phyloP scores from a whole-genome alignment of 2,888 invertebrate species.

The Brenthis daphne region DNA sequence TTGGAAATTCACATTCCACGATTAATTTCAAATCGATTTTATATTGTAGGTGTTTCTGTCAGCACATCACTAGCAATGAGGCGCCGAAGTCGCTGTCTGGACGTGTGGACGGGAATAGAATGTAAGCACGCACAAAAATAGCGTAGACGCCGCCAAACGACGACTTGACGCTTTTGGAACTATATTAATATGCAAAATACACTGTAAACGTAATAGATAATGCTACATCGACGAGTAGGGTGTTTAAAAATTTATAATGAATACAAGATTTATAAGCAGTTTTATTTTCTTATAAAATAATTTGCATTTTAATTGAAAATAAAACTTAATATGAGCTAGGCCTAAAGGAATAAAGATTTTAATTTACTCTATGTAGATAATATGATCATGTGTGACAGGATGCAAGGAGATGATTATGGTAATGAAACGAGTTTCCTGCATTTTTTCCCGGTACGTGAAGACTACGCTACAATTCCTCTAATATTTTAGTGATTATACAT shows the following conservation, averaged over 20 bases:
- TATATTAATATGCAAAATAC: slow-evolving; percentile 47
- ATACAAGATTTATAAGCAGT: too few species aligned
- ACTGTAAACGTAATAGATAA: slow-evolving; percentile 8
- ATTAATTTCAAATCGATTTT: neutral
- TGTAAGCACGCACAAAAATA: slow-evolving; percentile 44
- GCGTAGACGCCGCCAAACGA: slow-evolving; percentile 46
- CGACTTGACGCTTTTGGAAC: slow-evolving; percentile 45
- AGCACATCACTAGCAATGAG: slow-evolving; percentile 31
- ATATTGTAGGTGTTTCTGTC: slow-evolving; percentile 8
- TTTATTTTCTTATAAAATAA: neutral
- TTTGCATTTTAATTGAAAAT: slow-evolving; percentile 5
- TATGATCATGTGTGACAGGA: slow-evolving; percentile 29
- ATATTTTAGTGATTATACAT: neutral
- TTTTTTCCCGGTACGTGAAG: slow-evolving; percentile 15
- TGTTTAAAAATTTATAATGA: neutral
- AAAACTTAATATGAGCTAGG: slow-evolving; percentile 2
- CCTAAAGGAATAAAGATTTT: slow-evolving; percentile 26
- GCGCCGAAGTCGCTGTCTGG: slow-evolving; percentile 46
- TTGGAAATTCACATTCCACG: neutral
- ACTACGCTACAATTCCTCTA: slow-evolving; percentile 1
- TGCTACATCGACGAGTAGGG: neutral
- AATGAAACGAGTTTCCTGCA: slow-evolving; percentile 14
- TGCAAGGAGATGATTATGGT: slow-evolving; percentile 23
- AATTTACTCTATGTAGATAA: slow-evolving; percentile 21
- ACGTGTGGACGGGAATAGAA: slow-evolving; percentile 46